Conservation (phyloP, 2,113 vertebrate species). For the Castor canadensis region DNA sequence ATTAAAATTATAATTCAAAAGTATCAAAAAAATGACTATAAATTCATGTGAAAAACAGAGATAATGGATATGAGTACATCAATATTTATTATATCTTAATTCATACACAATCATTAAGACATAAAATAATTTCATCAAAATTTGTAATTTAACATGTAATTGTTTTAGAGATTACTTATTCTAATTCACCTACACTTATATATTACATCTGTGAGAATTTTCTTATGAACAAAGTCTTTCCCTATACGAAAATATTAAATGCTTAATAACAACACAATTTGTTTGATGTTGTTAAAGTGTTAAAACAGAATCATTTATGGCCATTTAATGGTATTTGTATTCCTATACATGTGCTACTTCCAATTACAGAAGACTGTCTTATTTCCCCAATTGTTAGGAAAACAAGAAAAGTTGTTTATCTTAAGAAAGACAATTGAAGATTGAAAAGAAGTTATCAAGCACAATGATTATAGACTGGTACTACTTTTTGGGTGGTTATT, state of each 20-base stretch:
- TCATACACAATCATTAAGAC: not conserved
- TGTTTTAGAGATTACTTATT: slow-evolving; percentile 45
- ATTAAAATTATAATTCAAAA: slow-evolving; percentile 8
- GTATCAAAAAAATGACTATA: not conserved
- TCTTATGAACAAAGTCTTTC: not conserved
- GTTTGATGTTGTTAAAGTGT: not conserved
- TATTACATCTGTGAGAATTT: slow-evolving; percentile 2
- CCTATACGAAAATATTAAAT: not conserved
- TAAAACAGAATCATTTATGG: not conserved
- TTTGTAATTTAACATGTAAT: not conserved
- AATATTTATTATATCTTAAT: not conserved
- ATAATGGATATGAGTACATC: not conserved
- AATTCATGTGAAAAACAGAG: not conserved
- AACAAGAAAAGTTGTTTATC: not conserved
- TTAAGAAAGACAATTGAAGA: not conserved
- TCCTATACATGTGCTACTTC: not conserved
- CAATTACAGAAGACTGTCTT: not conserved
- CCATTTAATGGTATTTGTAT: not conserved
- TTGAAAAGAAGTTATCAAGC: not conserved
- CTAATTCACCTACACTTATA: not conserved
- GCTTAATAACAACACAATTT: not conserved
- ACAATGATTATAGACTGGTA: not conserved
- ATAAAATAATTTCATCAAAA: not conserved
- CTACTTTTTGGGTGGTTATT: not conserved
- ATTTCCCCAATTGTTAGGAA: not conserved